Base-by-base conservation (phyloP, 2,888 invertebrate species). In the Blastobasis adustella region DNA sequence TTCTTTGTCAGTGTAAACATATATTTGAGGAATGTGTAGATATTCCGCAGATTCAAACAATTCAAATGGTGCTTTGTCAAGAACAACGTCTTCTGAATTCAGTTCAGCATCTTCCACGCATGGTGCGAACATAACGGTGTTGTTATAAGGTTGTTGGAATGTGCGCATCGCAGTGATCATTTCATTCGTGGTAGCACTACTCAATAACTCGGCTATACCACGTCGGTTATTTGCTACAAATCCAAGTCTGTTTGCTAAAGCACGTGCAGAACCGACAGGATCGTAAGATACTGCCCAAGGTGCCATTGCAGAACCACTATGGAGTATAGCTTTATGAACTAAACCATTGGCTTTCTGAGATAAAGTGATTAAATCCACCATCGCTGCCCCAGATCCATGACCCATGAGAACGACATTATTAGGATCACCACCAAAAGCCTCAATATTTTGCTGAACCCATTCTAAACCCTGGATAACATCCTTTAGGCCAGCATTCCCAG, bases 401-500 rank as follows among this genome's bases (percentile, higher is more conserved):
- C 97, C 97, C 71, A 95, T 90, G 0, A 97, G 73, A 0, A 95
- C 93, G 2, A 97, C 90, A 60, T 93, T 92, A 45, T 90, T 89
- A 0, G 92, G 91, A 75, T 96, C 92, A 0, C 96, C 96, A 7
- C 95, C 94, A 69, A 96, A 96, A 46, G 89, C 82, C 1, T 64
- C 82, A 43, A 95, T 94, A 69, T 96, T 94, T 49, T 91, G 87
- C 60, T 91, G 89, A 0, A 95, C 88, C 95, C 95, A 95, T 57
- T 89, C 74, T 50, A 98, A 79, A 0, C 94, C 96, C 80, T 95
- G 89, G 56, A 94, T 90, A 57, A 97, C 94, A 72, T 98, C 97
- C 71, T 93, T 92, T 37, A 98, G 76, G 0, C 97, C 97, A 59
- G 95, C 92, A 72, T 98, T 98, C 0, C 97, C 97, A 0, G 94